Conservation (phyloP, 1,140 invertebrate genomes). For the Agrilus planipennis region DNA sequence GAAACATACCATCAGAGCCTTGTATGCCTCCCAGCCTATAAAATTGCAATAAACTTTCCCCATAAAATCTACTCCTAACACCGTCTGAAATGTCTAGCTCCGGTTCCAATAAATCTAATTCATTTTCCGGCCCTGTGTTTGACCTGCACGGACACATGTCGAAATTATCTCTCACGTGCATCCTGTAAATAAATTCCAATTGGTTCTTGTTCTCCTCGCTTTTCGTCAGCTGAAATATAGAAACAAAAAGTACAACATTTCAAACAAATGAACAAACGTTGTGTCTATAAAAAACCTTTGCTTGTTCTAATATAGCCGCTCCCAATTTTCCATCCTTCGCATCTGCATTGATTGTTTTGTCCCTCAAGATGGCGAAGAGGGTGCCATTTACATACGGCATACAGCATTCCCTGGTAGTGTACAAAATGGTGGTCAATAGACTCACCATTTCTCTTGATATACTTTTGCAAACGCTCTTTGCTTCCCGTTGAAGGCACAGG, state of each 20-base stretch:
- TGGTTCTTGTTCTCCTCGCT: conserved; percentile 4
- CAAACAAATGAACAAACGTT: neutral
- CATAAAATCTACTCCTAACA: too few species aligned
- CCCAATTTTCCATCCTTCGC: conserved; percentile 2
- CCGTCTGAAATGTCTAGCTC: conserved; percentile 8
- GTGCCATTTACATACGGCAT: conserved; percentile 11
- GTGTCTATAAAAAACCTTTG: conserved; percentile 1
- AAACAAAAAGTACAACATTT: neutral
- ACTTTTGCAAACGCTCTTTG: neutral
- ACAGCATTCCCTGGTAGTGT: neutral
- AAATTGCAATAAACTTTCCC: too few species aligned
- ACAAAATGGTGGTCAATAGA: conserved; percentile 1
- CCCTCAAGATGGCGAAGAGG: conserved; percentile 8
- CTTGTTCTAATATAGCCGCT: conserved; percentile 2
- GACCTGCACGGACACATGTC: neutral
- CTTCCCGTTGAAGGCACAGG: conserved; percentile 10
- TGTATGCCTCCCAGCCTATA: too few species aligned
- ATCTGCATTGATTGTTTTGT: conserved; percentile 4
- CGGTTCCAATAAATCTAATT: conserved; percentile 8
- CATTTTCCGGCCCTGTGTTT: conserved; percentile 3
- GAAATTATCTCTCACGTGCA: neutral
- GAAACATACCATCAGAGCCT: too few species aligned
- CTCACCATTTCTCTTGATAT: conserved; percentile 1
- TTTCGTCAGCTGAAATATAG: neutral
- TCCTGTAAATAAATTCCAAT: conserved; percentile 2